phyloP scores from a whole-genome alignment of 1,140 invertebrate species.

The Drosophila orena region DNA sequence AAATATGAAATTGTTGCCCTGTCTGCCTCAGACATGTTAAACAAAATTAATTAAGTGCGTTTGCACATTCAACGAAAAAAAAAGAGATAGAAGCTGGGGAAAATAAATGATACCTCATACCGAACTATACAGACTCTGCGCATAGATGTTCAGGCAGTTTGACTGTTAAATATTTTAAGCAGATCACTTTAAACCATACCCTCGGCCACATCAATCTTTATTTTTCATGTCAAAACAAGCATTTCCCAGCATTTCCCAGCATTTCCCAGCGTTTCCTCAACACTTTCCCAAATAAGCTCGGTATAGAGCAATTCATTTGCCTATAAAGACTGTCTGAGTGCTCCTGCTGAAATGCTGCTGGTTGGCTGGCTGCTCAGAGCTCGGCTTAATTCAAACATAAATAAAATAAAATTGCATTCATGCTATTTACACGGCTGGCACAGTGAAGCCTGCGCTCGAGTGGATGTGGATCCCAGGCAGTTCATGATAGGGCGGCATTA shows the following conservation, averaged over 20 bases:
- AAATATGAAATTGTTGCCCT: conserved; percentile 72
- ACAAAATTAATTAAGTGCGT: conserved; percentile 76
- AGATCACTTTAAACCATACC: conserved; percentile 13
- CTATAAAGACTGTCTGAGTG: conserved; percentile 42
- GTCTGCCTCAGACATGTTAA: conserved; percentile 56
- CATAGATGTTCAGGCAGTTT: background rate
- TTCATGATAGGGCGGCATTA: conserved; percentile 22
- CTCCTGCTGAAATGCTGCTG: conserved; percentile 12
- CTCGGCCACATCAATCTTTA: conserved; percentile 30
- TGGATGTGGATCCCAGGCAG: conserved; percentile 8
- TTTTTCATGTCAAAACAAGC: conserved; percentile 28
- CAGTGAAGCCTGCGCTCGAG: conserved; percentile 23
- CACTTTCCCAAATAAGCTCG: conserved; percentile 6
- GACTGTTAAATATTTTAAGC: conserved; percentile 13
- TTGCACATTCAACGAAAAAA: conserved; percentile 39
- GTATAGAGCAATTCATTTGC: conserved; percentile 34
- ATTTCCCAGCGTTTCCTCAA: background rate
- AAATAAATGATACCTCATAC: background rate
- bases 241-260: background rate
- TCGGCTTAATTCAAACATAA: conserved; percentile 57
- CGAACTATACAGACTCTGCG: conserved; percentile 20
- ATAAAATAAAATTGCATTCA: conserved; percentile 55
- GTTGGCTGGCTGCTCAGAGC: conserved; percentile 38
- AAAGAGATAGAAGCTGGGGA: background rate
- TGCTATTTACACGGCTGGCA: conserved; percentile 41